A percentile compares a stretch with the other conserved stretches of the same genome.
These are phyloP conservation scores for Baronia brevicornis DNA, from an alignment of 2,888 invertebrate genomes.

Conservation along the genomic window DNA sequence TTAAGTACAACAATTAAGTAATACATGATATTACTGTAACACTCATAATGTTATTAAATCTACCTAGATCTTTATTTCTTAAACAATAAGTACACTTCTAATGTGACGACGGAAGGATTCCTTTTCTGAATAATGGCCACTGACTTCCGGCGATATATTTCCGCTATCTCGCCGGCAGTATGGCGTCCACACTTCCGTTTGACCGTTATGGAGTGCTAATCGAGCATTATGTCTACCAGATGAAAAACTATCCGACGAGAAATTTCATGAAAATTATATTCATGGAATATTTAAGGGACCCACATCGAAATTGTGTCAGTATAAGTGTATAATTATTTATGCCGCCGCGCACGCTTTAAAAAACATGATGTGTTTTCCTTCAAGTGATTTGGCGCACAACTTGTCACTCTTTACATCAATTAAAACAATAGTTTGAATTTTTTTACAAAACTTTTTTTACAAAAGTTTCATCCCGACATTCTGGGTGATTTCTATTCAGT, in stretches of 20 bases:
- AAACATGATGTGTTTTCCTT: no score
- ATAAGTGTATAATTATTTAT: background rate
- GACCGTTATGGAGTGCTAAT: slow-evolving; percentile 73
- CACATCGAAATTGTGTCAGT: background rate
- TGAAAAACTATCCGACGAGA: slow-evolving; percentile 59
- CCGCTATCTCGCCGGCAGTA: slow-evolving; percentile 68
- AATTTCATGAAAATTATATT: slow-evolving; percentile 40
- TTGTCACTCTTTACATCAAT: no score
- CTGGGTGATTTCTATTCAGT: no score
- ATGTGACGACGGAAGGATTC: slow-evolving; percentile 60
- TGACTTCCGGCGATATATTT: slow-evolving; percentile 72
- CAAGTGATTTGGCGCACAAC: no score
- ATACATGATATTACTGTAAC: no score
- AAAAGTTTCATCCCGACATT: no score
- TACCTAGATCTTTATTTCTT: slow-evolving; percentile 15
- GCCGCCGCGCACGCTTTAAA: background rate
- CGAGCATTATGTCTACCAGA: slow-evolving; percentile 64
- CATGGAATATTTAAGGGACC: slow-evolving; percentile 22
- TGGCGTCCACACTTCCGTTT: slow-evolving; percentile 64
- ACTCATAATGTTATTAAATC: slow-evolving; percentile 1
- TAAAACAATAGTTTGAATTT: no score
- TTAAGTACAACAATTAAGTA: no score
- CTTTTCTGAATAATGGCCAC: slow-evolving; percentile 69
- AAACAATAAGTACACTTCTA: slow-evolving; percentile 60
- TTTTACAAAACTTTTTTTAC: no score